Conservation (phyloP, 1,140 invertebrate genomes). For the Drosophila parabipectinata region DNA sequence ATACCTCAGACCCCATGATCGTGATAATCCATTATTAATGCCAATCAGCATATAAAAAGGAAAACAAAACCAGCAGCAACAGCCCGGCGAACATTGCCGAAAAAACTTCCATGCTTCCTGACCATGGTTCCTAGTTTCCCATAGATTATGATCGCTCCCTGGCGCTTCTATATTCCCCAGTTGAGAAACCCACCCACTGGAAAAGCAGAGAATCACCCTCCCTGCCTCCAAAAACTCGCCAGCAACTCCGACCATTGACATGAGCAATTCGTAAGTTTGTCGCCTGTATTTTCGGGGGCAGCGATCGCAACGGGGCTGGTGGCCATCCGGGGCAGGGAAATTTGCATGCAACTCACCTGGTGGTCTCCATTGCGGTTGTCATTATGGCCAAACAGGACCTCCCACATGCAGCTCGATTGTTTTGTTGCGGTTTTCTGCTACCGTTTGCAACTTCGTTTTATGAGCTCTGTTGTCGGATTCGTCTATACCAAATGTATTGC, state of each 20-base stretch:
- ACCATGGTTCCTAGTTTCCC: slow-evolving; percentile 46
- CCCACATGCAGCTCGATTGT: slow-evolving; percentile 79
- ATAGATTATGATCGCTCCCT: slow-evolving; percentile 67
- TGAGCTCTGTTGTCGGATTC: slow-evolving; percentile 57
- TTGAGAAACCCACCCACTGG: slow-evolving; percentile 12
- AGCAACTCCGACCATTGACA: slow-evolving; percentile 55
- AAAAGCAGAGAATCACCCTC: slow-evolving; percentile 7
- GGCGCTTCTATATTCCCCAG: slow-evolving; percentile 57
- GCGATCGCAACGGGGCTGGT: slow-evolving; percentile 1
- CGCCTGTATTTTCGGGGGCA: slow-evolving; percentile 60
- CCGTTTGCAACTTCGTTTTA: slow-evolving; percentile 69
- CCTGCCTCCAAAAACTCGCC: background rate
- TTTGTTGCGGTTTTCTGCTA: slow-evolving; percentile 78
- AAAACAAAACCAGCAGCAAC: slow-evolving; percentile 36
- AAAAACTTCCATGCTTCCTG: slow-evolving; percentile 35
- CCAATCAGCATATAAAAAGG: slow-evolving; percentile 82
- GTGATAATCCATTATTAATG: slow-evolving; percentile 84
- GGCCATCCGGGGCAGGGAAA: slow-evolving; percentile 19
- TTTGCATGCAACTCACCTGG: slow-evolving; percentile 74
- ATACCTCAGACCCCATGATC: slow-evolving; percentile 57
- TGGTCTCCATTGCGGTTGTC: slow-evolving; percentile 76
- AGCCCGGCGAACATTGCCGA: slow-evolving; percentile 37
- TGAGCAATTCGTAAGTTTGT: slow-evolving; percentile 83
- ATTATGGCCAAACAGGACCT: slow-evolving; percentile 76
- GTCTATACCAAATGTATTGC: slow-evolving; percentile 36